Evolutionary conservation across 2,888 invertebrate species (phyloP).

Genomic region (Pristionchus japonicus): DNA sequence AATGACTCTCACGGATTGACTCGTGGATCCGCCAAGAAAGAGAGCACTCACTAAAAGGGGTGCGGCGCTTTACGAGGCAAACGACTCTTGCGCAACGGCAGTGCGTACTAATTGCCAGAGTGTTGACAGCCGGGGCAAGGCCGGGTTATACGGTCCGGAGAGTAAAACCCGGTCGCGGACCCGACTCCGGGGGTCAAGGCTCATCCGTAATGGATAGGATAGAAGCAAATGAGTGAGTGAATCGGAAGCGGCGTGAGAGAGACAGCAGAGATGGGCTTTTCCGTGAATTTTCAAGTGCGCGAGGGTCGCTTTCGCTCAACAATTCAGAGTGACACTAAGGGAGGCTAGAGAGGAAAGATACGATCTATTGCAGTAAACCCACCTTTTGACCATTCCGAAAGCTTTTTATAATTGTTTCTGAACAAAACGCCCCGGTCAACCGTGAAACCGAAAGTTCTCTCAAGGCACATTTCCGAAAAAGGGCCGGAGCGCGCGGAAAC

Average conservation of each 20-base stretch:
- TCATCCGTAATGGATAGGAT: slow-evolving; percentile 1
- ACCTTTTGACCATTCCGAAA: not conserved
- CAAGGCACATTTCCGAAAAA: not conserved
- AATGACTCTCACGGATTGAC: too few species aligned
- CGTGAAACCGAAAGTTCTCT: slow-evolving; percentile 8
- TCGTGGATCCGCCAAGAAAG: too few species aligned
- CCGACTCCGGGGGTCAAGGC: not conserved
- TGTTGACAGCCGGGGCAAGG: not conserved
- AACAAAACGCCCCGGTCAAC: not conserved
- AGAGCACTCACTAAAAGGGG: not conserved
- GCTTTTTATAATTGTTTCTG: too few species aligned
- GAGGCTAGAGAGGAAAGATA: not conserved
- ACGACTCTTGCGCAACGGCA: not conserved
- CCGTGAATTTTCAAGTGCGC: slow-evolving; percentile 37
- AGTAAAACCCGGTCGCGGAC: not conserved
- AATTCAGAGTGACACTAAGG: not conserved
- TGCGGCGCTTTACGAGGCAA: not conserved
- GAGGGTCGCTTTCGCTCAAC: not conserved
- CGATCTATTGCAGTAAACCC: not conserved
- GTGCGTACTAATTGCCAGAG: not conserved
- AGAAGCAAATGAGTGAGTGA: slow-evolving; percentile 5
- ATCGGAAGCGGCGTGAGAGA: slow-evolving; percentile 4
- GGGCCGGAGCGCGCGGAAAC: slow-evolving; percentile 1
- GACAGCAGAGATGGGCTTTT: not conserved
- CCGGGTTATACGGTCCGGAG: not conserved